phyloP scores from a whole-genome alignment of 2,888 invertebrate genomes.

The Cyaniris semiargus region DNA sequence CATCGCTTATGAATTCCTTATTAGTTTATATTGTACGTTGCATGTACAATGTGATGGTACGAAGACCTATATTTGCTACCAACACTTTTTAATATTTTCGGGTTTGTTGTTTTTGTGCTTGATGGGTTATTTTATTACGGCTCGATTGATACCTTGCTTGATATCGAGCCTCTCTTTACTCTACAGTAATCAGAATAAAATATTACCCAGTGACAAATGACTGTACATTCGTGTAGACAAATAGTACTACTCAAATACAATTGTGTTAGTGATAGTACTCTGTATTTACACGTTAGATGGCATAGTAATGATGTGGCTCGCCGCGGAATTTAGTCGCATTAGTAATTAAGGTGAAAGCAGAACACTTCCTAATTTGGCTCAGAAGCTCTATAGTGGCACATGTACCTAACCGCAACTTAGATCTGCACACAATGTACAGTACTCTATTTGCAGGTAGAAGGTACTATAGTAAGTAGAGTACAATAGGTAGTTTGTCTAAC shows the following conservation, averaged over 20 bases:
- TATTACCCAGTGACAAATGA: background rate
- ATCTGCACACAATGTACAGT: background rate
- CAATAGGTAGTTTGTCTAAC: background rate
- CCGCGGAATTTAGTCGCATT: slow-evolving; percentile 28
- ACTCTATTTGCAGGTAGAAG: background rate
- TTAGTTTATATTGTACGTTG: background rate
- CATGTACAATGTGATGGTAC: background rate
- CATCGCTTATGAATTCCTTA: slow-evolving; percentile 27
- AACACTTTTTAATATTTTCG: background rate
- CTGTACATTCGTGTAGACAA: slow-evolving; percentile 5
- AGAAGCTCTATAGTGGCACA: slow-evolving; percentile 10
- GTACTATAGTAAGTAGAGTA: background rate
- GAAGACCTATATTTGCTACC: background rate
- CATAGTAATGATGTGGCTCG: slow-evolving; percentile 22
- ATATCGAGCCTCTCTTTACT: background rate
- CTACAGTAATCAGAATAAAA: background rate
- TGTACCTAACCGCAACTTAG: background rate
- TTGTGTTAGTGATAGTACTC: slow-evolving; percentile 7
- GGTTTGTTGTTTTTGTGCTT: background rate
- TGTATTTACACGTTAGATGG: slow-evolving; percentile 12
- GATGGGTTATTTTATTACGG: background rate
- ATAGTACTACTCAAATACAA: slow-evolving; percentile 1
- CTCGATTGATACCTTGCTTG: background rate
- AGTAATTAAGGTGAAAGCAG: slow-evolving; percentile 31
- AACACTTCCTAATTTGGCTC: slow-evolving; percentile 24